Evolutionary conservation across 1,140 invertebrate species (phyloP), one percentile per base, ranked within the genome.

Genomic region (Babylonia areolata): DNA sequence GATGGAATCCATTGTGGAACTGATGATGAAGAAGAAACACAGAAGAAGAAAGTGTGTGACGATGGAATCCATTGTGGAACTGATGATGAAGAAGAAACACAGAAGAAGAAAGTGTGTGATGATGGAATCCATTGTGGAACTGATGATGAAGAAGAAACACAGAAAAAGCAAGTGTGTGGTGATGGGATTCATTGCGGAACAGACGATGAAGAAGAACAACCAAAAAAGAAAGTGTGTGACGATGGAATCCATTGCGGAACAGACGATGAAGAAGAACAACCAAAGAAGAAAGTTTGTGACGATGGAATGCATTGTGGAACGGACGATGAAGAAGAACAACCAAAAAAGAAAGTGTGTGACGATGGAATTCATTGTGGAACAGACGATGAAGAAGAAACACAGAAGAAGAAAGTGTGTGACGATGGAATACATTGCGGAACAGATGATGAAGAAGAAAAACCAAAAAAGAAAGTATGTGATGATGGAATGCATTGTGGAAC

Each of bases 151-250:
- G 58, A 83, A 51, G 28, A 31, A 28, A 39, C 3, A 46, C 75
- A 64, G 11, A 42, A 39, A 31, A 84, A 84, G 71, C 85, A 84
- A 84, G 87, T 88, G 9, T 89, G 88, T 87, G 84, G 80, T 69
- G 88, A 89, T 89, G 88, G 88, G 42, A 87, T 87, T 69, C 86
- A 86, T 42, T 89, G 88, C 86, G 88, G 88, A n/a, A 89, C 88
- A 37, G 88, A 89, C 80, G 86, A 89, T 86, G 88, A 89, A 77
- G 85, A 88, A 46, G 40, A 69, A 39, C 40, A 31, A 37, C 31
- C 39, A 33, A 78, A n/a, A 35, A 87, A 87, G 37, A 85, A 81
- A 71, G 83, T 83, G 3, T 88, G 88, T 87, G 79, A 46, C 51
- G 88, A 88, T 87, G 88, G 85, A 33, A 85, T 85, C 71, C 83